These are phyloP conservation scores for Pseudomyrmex pallidus DNA, from an alignment of 1,140 invertebrate genomes.

Conservation along the genomic window DNA sequence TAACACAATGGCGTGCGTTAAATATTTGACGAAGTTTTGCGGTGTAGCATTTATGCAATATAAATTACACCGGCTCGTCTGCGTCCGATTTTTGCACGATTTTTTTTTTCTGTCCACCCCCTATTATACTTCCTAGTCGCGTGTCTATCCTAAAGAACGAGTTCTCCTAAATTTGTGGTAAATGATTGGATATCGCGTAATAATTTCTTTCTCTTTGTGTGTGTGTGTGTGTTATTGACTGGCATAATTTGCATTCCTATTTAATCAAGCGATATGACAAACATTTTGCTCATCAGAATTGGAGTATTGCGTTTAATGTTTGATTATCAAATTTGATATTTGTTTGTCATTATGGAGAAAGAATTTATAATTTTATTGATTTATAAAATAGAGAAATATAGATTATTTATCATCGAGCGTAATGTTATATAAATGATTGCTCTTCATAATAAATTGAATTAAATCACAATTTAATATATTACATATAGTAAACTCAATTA, in stretches of 20 bases:
- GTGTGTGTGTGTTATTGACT: conserved; percentile 2
- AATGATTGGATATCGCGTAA: not conserved
- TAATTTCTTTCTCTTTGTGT: not conserved
- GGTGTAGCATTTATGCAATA: conserved; percentile 69
- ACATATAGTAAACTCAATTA: conserved; percentile 39
- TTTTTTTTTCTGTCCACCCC: conserved; percentile 1
- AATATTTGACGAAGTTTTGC: conserved; percentile 65
- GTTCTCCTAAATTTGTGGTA: not conserved
- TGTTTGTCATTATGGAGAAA: conserved; percentile 34
- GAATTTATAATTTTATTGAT: conserved; percentile 46
- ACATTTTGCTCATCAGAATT: conserved; percentile 2
- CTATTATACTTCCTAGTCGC: conserved; percentile 47
- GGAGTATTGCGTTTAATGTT: conserved; percentile 20
- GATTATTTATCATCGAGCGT: conserved; percentile 9
- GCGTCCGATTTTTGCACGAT: conserved; percentile 30
- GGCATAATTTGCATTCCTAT: conserved; percentile 3
- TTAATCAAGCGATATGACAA: conserved; percentile 32
- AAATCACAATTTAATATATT: conserved; percentile 42
- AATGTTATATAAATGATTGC: conserved; percentile 34
- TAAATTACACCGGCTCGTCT: conserved; percentile 36
- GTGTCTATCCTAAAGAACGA: conserved; percentile 40
- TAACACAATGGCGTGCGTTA: conserved; percentile 47
- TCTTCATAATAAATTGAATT: conserved; percentile 36
- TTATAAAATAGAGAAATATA: conserved; percentile 11
- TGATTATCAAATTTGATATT: conserved; percentile 41